These are phyloP conservation scores for Anastrepha obliqua DNA, from an alignment of 1,140 invertebrate species.

Conservation along the genomic window DNA sequence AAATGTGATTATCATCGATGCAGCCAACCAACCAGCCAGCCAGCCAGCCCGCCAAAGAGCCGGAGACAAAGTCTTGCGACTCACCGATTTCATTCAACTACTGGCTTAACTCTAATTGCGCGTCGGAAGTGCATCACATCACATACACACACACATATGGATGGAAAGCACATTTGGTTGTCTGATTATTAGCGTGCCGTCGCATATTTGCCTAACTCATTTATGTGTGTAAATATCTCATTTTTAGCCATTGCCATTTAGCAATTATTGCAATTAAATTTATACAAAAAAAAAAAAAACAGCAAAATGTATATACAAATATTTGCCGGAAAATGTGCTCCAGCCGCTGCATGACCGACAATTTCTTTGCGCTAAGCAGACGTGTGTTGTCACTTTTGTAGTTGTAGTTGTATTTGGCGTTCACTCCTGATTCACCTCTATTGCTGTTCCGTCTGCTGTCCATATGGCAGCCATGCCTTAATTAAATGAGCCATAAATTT, in stretches of 20 bases:
- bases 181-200: background rate
- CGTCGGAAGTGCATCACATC: background rate
- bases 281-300: background rate
- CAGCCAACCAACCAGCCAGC: background rate
- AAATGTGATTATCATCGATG: background rate
- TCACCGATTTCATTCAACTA: background rate
- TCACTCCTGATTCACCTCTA: background rate
- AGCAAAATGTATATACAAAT: background rate
- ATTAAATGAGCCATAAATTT: slow-evolving; percentile 48
- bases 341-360: background rate
- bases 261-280: background rate
- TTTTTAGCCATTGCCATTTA: background rate
- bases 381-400: background rate
- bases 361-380: background rate
- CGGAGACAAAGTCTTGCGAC: background rate
- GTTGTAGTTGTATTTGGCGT: background rate
- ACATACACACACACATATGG: background rate
- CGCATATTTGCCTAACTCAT: background rate
- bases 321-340: background rate
- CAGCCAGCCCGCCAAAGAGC: too few species aligned
- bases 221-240: background rate
- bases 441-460: background rate
- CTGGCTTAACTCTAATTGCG: slow-evolving; percentile 1
- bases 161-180: background rate
- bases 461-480: slow-evolving; percentile 4